Conservation (phyloP, 2,888 invertebrate species). For the Cyclophora albipunctata region DNA sequence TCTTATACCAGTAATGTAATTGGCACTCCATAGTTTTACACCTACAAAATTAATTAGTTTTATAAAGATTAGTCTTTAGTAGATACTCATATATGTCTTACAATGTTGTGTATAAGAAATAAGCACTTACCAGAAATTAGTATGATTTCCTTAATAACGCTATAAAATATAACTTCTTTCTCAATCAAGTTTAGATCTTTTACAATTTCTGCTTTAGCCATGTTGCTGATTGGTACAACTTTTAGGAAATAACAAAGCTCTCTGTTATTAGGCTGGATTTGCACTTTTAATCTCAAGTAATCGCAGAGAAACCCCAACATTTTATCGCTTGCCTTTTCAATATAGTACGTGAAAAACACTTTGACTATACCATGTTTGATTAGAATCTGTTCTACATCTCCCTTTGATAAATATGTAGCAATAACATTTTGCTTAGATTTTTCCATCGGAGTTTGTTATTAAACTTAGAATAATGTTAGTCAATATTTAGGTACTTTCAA, state of each 20-base stretch:
- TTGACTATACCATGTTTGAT: constrained; percentile 27
- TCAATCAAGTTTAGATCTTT: constrained; percentile 47
- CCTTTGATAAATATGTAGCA: constrained; percentile 27
- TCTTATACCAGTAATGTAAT: constrained; percentile 35
- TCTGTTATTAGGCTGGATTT: constrained; percentile 14
- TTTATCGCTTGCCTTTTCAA: constrained; percentile 50
- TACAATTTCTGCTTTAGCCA: constrained; percentile 56
- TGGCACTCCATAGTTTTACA: constrained; percentile 50
- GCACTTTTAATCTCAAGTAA: constrained; percentile 54
- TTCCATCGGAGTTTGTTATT: not conserved
- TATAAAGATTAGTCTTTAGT: too few relatives aligned
- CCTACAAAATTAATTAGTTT: constrained; percentile 27
- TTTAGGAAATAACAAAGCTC: constrained; percentile 51
- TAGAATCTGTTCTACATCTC: constrained; percentile 41
- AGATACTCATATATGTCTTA: too few relatives aligned
- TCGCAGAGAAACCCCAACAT: constrained; percentile 65
- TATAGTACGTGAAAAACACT: constrained; percentile 27
- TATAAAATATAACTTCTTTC: constrained; percentile 52
- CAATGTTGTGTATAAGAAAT: too few relatives aligned
- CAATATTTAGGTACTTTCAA: too few relatives aligned
- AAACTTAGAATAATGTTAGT: too few relatives aligned
- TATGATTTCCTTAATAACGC: constrained; percentile 39
- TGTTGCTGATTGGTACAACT: constrained; percentile 46
- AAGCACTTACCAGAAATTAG: constrained; percentile 39
- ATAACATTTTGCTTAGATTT: not conserved